Evolutionary conservation across 1,140 invertebrate genomes (phyloP).

Genomic region (Palaemon carinicauda): DNA sequence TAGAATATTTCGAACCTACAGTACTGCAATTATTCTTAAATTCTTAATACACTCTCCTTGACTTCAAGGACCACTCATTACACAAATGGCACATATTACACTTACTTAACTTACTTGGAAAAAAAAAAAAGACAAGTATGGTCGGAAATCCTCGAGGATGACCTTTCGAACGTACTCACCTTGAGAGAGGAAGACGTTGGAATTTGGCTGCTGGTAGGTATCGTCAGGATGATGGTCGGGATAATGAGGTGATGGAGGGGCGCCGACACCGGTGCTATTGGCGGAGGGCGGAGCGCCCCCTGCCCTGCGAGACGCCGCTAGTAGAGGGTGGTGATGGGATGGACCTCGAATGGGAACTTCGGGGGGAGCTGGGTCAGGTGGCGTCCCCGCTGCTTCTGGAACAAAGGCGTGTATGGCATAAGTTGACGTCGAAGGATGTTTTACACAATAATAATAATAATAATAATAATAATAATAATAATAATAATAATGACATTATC

Average conservation of each 20-base stretch:
- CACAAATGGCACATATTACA: no score
- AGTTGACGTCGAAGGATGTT: not conserved
- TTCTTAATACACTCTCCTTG: no score
- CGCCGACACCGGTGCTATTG: slow-evolving; percentile 4
- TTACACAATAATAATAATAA: not conserved
- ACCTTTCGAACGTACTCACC: not conserved
- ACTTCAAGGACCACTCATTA: no score
- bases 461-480: not conserved
- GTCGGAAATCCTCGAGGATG: not conserved
- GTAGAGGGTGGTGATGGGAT: slow-evolving; percentile 41
- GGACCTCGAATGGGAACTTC: slow-evolving; percentile 39
- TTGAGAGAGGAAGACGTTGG: slow-evolving; percentile 46
- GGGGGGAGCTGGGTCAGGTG: slow-evolving; percentile 40
- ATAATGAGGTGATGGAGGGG: slow-evolving; percentile 42
- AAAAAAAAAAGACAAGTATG: no score
- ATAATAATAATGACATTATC: not conserved
- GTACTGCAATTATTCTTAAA: no score
- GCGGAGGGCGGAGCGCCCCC: not conserved
- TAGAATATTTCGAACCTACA: no score
- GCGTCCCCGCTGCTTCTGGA: slow-evolving; percentile 40
- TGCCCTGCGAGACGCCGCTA: slow-evolving; percentile 6
- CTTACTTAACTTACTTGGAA: no score
- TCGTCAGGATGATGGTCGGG: slow-evolving; percentile 41
- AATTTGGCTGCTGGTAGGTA: slow-evolving; percentile 49
- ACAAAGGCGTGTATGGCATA: not conserved